These are phyloP conservation scores for Eulemur coronatus DNA, from an alignment of 2,797 vertebrate species.

Conservation along the genomic window DNA sequence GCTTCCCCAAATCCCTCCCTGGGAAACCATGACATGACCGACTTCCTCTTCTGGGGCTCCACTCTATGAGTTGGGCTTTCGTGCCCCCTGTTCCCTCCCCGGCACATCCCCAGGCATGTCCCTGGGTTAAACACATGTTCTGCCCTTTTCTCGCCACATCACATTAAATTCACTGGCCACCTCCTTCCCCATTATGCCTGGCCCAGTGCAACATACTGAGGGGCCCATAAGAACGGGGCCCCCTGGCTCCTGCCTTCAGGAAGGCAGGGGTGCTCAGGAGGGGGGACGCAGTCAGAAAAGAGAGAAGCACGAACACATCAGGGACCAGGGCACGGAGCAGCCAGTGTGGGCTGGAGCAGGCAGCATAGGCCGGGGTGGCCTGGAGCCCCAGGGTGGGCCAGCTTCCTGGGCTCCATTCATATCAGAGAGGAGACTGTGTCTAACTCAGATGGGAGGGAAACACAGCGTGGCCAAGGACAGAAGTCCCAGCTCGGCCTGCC, in stretches of 20 bases:
- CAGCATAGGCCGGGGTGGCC: not conserved
- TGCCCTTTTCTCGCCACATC: not conserved
- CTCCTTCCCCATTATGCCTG: rapidly evolving
- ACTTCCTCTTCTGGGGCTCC: not conserved
- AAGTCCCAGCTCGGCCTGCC: not conserved
- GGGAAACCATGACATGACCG: not conserved
- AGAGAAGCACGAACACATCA: not conserved
- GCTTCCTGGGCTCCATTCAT: not conserved
- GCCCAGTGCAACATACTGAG: not conserved
- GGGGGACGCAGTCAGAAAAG: rapidly evolving
- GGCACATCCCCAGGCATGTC: not conserved
- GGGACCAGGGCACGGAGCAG: not conserved
- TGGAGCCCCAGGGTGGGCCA: not conserved
- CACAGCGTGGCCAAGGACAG: not conserved
- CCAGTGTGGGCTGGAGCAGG: not conserved
- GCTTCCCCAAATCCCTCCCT: not conserved
- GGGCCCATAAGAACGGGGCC: not conserved
- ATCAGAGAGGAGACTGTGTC: not conserved
- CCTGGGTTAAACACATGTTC: not conserved
- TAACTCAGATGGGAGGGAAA: not conserved
- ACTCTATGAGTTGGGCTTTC: not conserved
- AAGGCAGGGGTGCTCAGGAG: not conserved
- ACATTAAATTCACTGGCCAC: not conserved
- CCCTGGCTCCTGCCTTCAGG: not conserved
- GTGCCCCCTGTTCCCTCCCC: not conserved